Conservation (phyloP, 2,797 vertebrate genomes). For the Betta splendens region DNA sequence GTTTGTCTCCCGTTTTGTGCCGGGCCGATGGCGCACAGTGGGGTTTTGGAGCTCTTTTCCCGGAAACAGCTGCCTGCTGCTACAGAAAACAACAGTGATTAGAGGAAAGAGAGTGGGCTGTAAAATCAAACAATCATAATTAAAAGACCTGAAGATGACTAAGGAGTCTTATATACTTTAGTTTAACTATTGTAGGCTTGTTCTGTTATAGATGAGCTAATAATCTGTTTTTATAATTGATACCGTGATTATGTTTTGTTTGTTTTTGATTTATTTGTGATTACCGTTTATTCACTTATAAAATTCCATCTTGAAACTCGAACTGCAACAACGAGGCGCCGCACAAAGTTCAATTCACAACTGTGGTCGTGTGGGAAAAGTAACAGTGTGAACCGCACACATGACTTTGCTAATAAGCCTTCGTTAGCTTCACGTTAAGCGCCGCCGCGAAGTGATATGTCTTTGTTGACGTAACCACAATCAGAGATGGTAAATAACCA, state of each 20-base stretch:
- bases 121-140: constrained; percentile 6
- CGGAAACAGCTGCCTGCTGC: background rate
- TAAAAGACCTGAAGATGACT: background rate
- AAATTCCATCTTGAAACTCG: constrained; percentile 6
- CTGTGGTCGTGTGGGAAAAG: no score
- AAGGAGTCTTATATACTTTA: background rate
- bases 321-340: no score
- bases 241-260: background rate
- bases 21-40: background rate
- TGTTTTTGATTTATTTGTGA: background rate
- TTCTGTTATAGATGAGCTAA: background rate
- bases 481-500: constrained; percentile 61
- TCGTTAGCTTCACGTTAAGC: constrained; percentile 13
- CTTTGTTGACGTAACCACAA: constrained; percentile 61
- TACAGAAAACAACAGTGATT: background rate
- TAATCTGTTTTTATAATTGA: background rate
- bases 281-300: background rate
- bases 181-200: background rate
- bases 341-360: constrained; percentile 4
- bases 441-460: constrained; percentile 19
- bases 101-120: background rate
- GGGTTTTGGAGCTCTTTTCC: background rate
- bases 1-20: background rate
- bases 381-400: constrained; percentile 3
- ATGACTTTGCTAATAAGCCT: constrained; percentile 34